Evolutionary conservation across 2,888 invertebrate species (phyloP).

Genomic region (Catocala fraxini): DNA sequence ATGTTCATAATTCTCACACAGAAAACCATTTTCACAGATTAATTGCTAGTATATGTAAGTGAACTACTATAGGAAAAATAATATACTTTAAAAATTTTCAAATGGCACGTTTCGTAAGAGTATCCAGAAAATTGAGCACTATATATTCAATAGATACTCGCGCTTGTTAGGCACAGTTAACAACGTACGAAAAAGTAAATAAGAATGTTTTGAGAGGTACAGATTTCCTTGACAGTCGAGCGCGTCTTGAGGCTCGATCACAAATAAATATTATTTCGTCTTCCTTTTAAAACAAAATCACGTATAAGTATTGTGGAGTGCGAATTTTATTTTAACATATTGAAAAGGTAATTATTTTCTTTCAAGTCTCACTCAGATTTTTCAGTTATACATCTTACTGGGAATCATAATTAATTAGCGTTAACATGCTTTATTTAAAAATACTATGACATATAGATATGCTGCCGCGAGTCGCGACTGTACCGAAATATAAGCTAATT

Average conservation of each 20-base stretch:
- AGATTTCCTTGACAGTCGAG: conserved; percentile 30
- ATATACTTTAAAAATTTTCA: neutral
- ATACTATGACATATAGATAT: too few relatives aligned
- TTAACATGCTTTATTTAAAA: too few relatives aligned
- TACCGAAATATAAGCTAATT: neutral
- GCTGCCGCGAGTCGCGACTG: too few relatives aligned
- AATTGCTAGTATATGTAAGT: too few relatives aligned
- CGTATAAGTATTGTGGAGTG: neutral
- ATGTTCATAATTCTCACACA: too few relatives aligned
- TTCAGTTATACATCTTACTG: too few relatives aligned
- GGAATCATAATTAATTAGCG: too few relatives aligned
- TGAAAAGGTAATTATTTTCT: conserved; percentile 2
- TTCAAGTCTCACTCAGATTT: neutral
- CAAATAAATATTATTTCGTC: conserved; percentile 27
- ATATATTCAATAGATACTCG: conserved; percentile 37
- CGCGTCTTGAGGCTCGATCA: conserved; percentile 23
- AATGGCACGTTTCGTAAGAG: neutral
- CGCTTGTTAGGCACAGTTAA: conserved; percentile 33
- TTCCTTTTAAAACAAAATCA: conserved; percentile 16
- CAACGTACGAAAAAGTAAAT: conserved; percentile 32
- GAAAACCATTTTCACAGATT: too few relatives aligned
- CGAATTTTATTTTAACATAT: neutral
- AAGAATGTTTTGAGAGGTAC: conserved; percentile 31
- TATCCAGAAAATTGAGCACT: conserved; percentile 24
- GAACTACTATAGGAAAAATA: neutral